phyloP scores from a whole-genome alignment of 2,113 vertebrate genomes.

The Periophthalmodon schlosseri region DNA sequence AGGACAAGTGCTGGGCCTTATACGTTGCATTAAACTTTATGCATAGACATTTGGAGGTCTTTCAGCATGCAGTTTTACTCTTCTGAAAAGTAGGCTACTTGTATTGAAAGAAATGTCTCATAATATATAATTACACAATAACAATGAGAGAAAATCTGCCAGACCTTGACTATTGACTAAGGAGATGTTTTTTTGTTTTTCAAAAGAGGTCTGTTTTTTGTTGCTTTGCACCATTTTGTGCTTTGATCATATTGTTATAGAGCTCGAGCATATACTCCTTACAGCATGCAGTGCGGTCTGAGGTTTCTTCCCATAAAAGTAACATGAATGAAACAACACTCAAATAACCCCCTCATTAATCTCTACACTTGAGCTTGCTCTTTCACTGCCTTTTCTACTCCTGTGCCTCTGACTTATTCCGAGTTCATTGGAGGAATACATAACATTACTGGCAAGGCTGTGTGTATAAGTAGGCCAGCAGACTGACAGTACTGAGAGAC shows the following conservation, averaged over 20 bases:
- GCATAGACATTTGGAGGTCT: background rate
- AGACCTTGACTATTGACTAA: background rate
- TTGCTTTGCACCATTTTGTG: background rate
- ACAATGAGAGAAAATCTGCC: background rate
- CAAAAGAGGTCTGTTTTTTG: background rate
- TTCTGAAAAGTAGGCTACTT: background rate
- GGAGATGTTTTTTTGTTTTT: background rate
- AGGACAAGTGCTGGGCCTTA: background rate
- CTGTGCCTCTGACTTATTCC: conserved; percentile 71
- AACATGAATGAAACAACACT: conserved; percentile 69
- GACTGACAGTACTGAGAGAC: conserved; percentile 64
- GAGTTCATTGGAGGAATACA: conserved; percentile 66
- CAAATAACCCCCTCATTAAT: conserved; percentile 60
- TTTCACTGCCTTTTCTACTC: conserved; percentile 48
- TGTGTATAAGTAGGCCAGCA: conserved; percentile 68
- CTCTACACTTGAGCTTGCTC: conserved; percentile 44
- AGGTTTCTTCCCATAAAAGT: conserved; percentile 62
- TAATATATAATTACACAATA: background rate
- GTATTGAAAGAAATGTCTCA: background rate
- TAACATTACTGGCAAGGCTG: conserved; percentile 64
- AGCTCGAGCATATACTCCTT: background rate
- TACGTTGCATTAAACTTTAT: background rate
- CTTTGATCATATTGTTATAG: background rate
- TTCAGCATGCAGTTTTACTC: background rate
- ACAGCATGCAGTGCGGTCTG: conserved; percentile 27